Evolutionary conservation across 2,888 invertebrate genomes (phyloP).

Genomic region (Palloptera scutellata): DNA sequence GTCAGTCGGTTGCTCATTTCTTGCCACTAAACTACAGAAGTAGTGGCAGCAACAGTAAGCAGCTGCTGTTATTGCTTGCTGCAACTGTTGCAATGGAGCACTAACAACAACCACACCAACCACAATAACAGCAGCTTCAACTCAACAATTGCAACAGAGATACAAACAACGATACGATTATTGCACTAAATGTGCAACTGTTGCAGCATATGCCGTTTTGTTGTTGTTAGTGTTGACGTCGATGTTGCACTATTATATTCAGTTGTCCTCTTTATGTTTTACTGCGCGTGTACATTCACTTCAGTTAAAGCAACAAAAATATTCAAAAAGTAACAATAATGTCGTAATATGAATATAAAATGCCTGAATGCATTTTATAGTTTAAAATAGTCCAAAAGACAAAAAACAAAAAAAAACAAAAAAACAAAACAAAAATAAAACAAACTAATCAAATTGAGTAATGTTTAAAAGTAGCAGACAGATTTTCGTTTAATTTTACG

Average conservation of each 20-base stretch:
- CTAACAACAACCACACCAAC: background rate
- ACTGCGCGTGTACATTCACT: background rate
- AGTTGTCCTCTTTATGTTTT: conserved; percentile 33
- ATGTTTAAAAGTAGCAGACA: background rate
- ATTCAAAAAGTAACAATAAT: conserved; percentile 3
- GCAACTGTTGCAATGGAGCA: background rate
- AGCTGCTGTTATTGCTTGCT: conserved; percentile 1
- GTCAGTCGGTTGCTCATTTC: too few species aligned
- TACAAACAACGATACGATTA: too few species aligned
- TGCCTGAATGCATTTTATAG: conserved; percentile 13
- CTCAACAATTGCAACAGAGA: too few species aligned
- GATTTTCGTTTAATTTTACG: too few species aligned
- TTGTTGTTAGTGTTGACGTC: conserved; percentile 30
- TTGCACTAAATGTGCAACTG: conserved; percentile 24
- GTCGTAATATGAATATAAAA: conserved; percentile 31
- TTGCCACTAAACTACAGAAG: too few species aligned
- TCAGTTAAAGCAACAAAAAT: conserved; percentile 17
- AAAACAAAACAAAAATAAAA: conserved; percentile 20
- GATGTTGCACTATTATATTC: conserved; percentile 10
- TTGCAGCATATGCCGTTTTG: conserved; percentile 24
- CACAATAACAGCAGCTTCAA: background rate
- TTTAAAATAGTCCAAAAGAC: conserved; percentile 17
- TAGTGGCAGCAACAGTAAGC: background rate
- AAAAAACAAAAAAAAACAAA: conserved; percentile 32
- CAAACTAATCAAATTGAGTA: conserved; percentile 17